Base-by-base conservation (phyloP, 2,888 invertebrate genomes). In the Acanthoscelides obtectus region DNA sequence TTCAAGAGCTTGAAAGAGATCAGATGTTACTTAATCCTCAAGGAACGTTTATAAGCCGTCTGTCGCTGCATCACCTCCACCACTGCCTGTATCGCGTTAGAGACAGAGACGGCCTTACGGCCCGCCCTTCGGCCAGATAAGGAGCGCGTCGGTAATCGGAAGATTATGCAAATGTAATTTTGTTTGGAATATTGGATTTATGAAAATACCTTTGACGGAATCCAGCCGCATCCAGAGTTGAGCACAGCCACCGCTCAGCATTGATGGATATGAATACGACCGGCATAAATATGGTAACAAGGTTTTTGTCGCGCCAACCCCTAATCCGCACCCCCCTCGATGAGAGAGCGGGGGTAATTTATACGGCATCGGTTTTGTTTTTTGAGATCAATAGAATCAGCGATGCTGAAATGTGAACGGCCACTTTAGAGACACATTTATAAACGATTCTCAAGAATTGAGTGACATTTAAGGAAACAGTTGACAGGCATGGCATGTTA, bases 91-190 rank as follows among this genome's bases (percentile, higher is more conserved):
- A 74, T 72, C 71, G 72, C 75, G 70, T 45, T 17, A 65, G 70
- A 71, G 75, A 74, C 72, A 71, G 70, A 73, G 71, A 72, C 73
- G 77, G 70, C 71, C 72, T 69, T 45, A 45, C 12, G 45, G 45
- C 45, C 12, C 45, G 3, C 72, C 67, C 72, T 71, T 72, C 70
- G 72, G 73, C 75, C 70, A 70, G 74, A 74, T 71, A 73, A 75
- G 75, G 75, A 75, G 72, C 77, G 77, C 76, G 74, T 77, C 78
- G 78, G 80, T 84, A 84, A 84, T 83, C 83, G 84, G 80, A 83
- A 83, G 84, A 83, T 85, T 85, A 85, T 84, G 85, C 80, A 84
- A 85, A 84, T 85, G 84, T 81, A 84, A 85, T 84, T 84, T 83
- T 83, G 84, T 84, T 84, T 83, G 82, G 83, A 82, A 84, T 84